Base-by-base conservation (phyloP, 23 tunicate genomes). In the Botrylloides violaceus region DNA sequence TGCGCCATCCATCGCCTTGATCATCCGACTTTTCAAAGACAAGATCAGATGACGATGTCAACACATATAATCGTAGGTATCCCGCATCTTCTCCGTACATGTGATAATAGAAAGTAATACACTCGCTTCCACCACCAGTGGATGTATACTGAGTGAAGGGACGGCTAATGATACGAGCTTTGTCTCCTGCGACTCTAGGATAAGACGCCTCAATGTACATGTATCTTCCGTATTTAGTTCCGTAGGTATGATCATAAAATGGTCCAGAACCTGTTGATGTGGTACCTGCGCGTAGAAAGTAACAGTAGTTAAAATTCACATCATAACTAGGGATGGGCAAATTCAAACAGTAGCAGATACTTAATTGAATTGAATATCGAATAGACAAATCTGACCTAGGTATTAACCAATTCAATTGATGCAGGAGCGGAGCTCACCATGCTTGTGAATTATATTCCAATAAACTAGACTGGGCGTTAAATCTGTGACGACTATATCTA, bases 1-100 rank as follows among this genome's bases (percentile, higher is more conserved):
- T 75, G n/a, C 64, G 91, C 97, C 97, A 90, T n/a, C 81, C 74
- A 65, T 90, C 83, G 56, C 97, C 97, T 74, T 90, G 97, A 73
- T 90, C 61, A 4, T 90, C 97, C 34, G 70, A 43, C 26, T 49
- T 48, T 6, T 36, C 33, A 81, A 81, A 87, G 2, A 65, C 38
- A 1, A 75, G 82, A 2, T 83, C 77, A 3, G 34, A 43, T 49
- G 53, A 22, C 9, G 75, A n/a, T 0, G 37, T 36, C 29, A 64
- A 55, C 70, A 66, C 39, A 59, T 83, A 90, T 3, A 90, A 59
- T 29, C 80, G 71, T 62, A 90, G 62, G 2, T 84, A 55, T 6
- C 97, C 97, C 78, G 76, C 86, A 22, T 66, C n/a, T 24, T 65
- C 36, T 20, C 97, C 97, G 35, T 66, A 90, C 97, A 90, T 90